Evolutionary conservation across 2,888 invertebrate species (phyloP).

Genomic region (Lagria hirta): DNA sequence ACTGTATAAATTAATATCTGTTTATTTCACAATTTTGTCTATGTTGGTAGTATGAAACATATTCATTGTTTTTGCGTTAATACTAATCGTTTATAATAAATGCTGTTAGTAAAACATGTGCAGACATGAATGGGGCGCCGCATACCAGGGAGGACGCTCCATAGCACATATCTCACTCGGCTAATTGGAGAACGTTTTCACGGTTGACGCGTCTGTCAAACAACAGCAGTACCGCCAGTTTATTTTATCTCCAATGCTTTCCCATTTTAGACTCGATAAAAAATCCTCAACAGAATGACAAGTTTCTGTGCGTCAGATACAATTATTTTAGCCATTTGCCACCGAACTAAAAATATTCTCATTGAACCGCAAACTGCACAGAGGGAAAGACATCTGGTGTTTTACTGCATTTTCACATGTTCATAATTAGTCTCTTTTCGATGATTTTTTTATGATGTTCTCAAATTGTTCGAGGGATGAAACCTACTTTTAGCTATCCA

Average conservation of each 20-base stretch:
- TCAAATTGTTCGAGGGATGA: too few species aligned
- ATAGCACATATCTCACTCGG: constrained; percentile 49
- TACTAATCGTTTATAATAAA: constrained; percentile 44
- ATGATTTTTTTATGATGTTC: too few species aligned
- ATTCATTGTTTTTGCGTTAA: too few species aligned
- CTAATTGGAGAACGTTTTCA: constrained; percentile 54
- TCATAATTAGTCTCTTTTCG: constrained; percentile 41
- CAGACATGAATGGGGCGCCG: constrained; percentile 39
- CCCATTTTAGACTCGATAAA: constrained; percentile 37
- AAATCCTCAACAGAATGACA: constrained; percentile 36
- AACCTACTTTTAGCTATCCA: too few species aligned
- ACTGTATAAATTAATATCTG: too few species aligned
- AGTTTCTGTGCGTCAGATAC: constrained; percentile 38
- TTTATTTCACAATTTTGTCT: too few species aligned
- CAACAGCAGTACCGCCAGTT: constrained; percentile 45
- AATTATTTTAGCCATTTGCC: constrained; percentile 48
- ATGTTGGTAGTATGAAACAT: too few species aligned
- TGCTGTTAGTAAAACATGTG: constrained; percentile 41
- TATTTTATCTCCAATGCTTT: constrained; percentile 41
- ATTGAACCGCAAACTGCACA: constrained; percentile 41
- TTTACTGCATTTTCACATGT: constrained; percentile 35
- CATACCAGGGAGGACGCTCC: constrained; percentile 41
- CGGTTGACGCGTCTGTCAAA: constrained; percentile 52
- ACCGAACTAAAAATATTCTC: constrained; percentile 42
- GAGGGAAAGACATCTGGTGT: constrained; percentile 37